Percentiles rank a stretch among this genome's conserved stretches.
These are phyloP conservation scores for Cryptocephalus moraei DNA, from an alignment of 2,888 invertebrate genomes.

Conservation along the genomic window DNA sequence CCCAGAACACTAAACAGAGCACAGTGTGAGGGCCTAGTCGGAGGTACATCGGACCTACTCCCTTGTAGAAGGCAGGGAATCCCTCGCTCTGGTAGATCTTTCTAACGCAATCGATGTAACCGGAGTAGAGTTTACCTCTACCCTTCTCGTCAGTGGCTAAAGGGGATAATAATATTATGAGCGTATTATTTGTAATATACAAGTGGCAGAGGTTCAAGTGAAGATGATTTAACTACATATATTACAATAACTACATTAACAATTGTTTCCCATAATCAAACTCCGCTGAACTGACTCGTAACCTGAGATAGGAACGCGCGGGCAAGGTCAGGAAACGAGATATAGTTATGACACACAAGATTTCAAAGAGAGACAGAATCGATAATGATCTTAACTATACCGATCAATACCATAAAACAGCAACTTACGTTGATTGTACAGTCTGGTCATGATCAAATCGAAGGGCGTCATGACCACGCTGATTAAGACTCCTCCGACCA, in stretches of 20 bases:
- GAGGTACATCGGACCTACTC: slow-evolving; percentile 77
- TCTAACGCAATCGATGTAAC: slow-evolving; percentile 62
- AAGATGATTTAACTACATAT: no score
- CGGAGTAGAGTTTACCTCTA: slow-evolving; percentile 55
- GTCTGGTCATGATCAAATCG: slow-evolving; percentile 75
- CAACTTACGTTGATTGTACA: slow-evolving; percentile 75
- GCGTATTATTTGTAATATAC: background rate
- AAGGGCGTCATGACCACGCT: slow-evolving; percentile 75
- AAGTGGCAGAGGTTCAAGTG: no score
- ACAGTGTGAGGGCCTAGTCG: slow-evolving; percentile 87
- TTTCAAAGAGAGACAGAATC: no score
- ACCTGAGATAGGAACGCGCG: background rate
- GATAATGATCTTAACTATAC: no score
- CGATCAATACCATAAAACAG: background rate
- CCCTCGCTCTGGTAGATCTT: slow-evolving; percentile 74
- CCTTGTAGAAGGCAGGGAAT: slow-evolving; percentile 77
- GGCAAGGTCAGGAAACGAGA: background rate
- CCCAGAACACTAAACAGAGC: slow-evolving; percentile 80
- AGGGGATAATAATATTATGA: slow-evolving; percentile 4
- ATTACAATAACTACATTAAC: no score
- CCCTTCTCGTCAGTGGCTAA: slow-evolving; percentile 50
- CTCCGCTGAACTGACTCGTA: no score
- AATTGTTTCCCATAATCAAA: no score
- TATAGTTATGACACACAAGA: no score
- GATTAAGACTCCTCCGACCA: slow-evolving; percentile 66